Evolutionary conservation across 1,140 invertebrate species (phyloP).

Genomic region (Caerostris extrusa): DNA sequence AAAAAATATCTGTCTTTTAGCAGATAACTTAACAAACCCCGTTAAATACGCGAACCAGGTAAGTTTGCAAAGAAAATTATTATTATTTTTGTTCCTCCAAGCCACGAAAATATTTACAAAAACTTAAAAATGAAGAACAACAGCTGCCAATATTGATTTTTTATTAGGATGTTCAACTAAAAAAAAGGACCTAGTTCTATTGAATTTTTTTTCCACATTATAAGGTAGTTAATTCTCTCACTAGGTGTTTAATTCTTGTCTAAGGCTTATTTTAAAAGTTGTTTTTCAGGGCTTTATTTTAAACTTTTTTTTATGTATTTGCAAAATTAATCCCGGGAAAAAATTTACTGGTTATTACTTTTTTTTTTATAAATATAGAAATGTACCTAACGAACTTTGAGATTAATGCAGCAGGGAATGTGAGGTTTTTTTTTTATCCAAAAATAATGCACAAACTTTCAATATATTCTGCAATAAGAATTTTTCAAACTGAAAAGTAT

Average conservation of each 20-base stretch:
- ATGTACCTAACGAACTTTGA: too few relatives aligned
- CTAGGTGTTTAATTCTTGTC: neutral
- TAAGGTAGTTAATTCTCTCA: neutral
- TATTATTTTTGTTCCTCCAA: neutral
- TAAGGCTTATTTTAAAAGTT: neutral
- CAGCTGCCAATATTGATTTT: slow-evolving; percentile 58
- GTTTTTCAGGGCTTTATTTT: neutral
- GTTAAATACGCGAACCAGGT: neutral
- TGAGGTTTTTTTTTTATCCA: too few relatives aligned
- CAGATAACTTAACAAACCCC: neutral
- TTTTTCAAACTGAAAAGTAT: too few relatives aligned
- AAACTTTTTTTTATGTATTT: neutral
- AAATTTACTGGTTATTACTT: too few relatives aligned
- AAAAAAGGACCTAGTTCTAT: neutral
- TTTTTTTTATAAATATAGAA: too few relatives aligned
- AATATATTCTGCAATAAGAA: too few relatives aligned
- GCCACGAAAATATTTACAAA: neutral
- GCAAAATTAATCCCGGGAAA: too few relatives aligned
- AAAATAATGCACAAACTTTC: too few relatives aligned
- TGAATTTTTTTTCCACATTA: neutral
- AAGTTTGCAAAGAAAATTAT: neutral
- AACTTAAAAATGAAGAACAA: neutral
- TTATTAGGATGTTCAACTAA: slow-evolving; percentile 33
- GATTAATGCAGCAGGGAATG: too few relatives aligned
- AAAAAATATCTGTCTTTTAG: neutral